Conservation (phyloP, 2,888 invertebrate genomes). For the Athalia cordata region DNA sequence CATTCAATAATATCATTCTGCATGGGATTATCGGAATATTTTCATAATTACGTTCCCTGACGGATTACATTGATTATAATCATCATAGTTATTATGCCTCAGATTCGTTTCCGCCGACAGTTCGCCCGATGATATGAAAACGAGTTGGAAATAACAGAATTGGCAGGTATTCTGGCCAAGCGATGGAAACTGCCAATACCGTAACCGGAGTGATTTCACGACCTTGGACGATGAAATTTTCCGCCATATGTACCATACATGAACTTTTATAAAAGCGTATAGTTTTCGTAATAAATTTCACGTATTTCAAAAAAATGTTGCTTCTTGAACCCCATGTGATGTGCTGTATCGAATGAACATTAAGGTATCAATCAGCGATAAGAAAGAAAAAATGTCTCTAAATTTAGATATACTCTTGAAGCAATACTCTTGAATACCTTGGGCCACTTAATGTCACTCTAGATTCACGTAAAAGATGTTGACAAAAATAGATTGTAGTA, state of each 20-base stretch:
- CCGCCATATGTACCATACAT: not conserved
- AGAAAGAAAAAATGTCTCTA: too few relatives aligned
- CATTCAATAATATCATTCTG: too few relatives aligned
- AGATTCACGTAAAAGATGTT: too few relatives aligned
- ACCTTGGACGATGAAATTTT: not conserved
- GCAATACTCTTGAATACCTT: too few relatives aligned
- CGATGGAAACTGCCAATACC: conserved; percentile 11
- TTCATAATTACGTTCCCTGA: not conserved
- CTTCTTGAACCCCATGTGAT: too few relatives aligned
- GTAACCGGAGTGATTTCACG: conserved; percentile 12
- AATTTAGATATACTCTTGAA: too few relatives aligned
- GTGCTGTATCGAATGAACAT: too few relatives aligned
- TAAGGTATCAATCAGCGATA: too few relatives aligned
- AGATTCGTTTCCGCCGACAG: conserved; percentile 36
- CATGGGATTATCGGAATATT: not conserved
- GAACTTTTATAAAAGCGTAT: conserved; percentile 20
- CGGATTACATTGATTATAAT: conserved; percentile 8
- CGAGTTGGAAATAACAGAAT: conserved; percentile 45
- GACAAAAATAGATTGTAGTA: too few relatives aligned
- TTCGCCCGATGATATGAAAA: conserved; percentile 27
- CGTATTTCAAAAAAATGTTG: conserved; percentile 48
- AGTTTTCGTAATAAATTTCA: not conserved
- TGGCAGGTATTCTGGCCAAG: conserved; percentile 41
- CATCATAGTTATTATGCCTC: not conserved
- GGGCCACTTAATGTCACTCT: too few relatives aligned